Base-by-base conservation (phyloP, 2,888 invertebrate genomes). In the Frankliniella fusca region DNA sequence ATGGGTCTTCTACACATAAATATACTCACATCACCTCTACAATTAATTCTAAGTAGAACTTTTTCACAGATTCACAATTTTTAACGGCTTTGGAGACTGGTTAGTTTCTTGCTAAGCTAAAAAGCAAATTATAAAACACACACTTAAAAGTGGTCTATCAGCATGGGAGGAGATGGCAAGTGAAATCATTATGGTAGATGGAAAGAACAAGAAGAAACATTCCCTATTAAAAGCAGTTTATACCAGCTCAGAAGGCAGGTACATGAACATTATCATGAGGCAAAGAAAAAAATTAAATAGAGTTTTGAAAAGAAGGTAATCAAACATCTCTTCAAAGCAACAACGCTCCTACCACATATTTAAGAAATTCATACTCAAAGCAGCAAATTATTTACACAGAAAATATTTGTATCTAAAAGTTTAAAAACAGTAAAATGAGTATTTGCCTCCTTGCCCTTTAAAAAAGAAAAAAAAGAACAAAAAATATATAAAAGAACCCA, bases 171-270 rank as follows among this genome's bases (percentile, higher is more conserved):
- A 27, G 10, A 23, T 12, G 20, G 54, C 15, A 12, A 27, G 27
- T 27, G 12, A 76, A 70, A 11, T 3, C 23, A 27, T 12, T 27
- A 23, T 76, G 70, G 27, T 27, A 76, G 27, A 76, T 27, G 70
- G 23, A 76, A 23, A 76, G 70, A 23, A 27, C 27, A 76, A 27
- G 70, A 76, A 76, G 70, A 76, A 76, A 76, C 70, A 76, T 76
- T 27, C 70, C 70, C 23, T 27, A 23, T 27, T 76, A 12, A 76
- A 76, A 76, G 27, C 70, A 76, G 8, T 23, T 27, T 38, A 38
- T 38, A 10, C 70, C 27, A 76, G 27, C 70, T 27, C 23, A 76
- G 27, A 27, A 9, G 27, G 27, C 70, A 11, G 27, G 27, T 27
- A 76, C 23, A 27, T 27, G 10, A 76, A 10, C 9, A 27, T 27